Evolutionary conservation across 2,888 invertebrate species (phyloP).

Genomic region (Aphrophora alni): DNA sequence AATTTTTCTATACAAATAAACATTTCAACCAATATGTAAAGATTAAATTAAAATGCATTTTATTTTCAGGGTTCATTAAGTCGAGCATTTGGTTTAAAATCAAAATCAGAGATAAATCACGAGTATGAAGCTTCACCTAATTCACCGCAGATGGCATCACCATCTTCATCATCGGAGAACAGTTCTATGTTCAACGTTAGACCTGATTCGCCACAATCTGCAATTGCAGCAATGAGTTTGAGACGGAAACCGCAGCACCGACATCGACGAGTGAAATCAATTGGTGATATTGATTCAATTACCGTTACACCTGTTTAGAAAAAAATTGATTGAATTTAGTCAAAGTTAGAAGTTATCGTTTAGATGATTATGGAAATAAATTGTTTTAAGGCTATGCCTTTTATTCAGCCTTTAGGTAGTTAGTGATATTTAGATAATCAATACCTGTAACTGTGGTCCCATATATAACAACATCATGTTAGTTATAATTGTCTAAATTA

Average conservation of each 20-base stretch:
- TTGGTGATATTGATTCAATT: constrained; percentile 75
- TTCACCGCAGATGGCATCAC: constrained; percentile 58
- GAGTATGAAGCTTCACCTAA: constrained; percentile 57
- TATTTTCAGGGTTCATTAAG: constrained; percentile 73
- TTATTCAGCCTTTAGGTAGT: not conserved
- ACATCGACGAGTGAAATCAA: constrained; percentile 73
- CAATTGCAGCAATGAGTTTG: constrained; percentile 12
- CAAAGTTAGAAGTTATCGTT: not conserved
- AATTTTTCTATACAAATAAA: no score
- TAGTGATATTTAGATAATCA: not conserved
- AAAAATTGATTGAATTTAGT: no score
- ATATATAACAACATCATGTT: not conserved
- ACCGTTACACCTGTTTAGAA: constrained; percentile 58
- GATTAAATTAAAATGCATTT: constrained; percentile 13
- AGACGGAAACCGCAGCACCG: constrained; percentile 61
- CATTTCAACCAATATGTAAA: no score
- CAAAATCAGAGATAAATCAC: constrained; percentile 58
- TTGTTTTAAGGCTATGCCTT: not conserved
- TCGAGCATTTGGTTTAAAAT: constrained; percentile 69
- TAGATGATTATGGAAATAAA: not conserved
- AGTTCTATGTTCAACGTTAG: constrained; percentile 45
- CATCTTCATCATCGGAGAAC: constrained; percentile 56
- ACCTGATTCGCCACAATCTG: constrained; percentile 47
- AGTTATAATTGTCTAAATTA: not conserved
- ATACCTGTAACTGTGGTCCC: not conserved